phyloP scores from a whole-genome alignment of 2,888 invertebrate genomes.

The Habrosyne pyritoides region DNA sequence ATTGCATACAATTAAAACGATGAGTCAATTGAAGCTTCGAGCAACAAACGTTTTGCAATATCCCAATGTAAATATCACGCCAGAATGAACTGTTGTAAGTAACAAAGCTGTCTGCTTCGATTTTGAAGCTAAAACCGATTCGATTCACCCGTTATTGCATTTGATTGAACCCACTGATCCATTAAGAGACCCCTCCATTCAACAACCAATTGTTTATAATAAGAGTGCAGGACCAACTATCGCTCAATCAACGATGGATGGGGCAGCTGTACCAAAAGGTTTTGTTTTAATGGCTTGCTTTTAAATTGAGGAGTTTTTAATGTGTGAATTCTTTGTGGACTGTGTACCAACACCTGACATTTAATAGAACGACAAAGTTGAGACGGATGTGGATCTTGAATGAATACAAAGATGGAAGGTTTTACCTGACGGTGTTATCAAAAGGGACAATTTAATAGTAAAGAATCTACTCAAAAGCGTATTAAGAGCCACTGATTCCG shows the following conservation, averaged over 20 bases:
- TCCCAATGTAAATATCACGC: too few species aligned
- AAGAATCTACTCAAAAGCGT: background rate
- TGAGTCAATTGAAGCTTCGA: background rate
- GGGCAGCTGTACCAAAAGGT: slow-evolving; percentile 36
- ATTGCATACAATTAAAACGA: background rate
- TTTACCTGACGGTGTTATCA: background rate
- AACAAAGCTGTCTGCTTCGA: background rate
- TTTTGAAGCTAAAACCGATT: slow-evolving; percentile 4
- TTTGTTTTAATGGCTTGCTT: slow-evolving; percentile 45
- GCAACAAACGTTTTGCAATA: background rate
- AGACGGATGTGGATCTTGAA: slow-evolving; percentile 2
- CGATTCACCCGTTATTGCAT: slow-evolving; percentile 9
- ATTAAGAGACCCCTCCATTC: slow-evolving; percentile 41
- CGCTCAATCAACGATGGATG: slow-evolving; percentile 51
- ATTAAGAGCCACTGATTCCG: background rate
- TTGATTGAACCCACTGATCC: slow-evolving; percentile 23
- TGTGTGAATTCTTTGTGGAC: slow-evolving; percentile 14
- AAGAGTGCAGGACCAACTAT: slow-evolving; percentile 59
- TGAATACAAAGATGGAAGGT: background rate
- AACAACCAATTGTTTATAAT: slow-evolving; percentile 70
- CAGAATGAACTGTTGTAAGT: background rate
- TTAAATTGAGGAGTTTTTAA: slow-evolving; percentile 35
- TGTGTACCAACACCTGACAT: background rate
- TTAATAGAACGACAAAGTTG: background rate
- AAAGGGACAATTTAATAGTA: background rate